Percentiles rank a stretch among this genome's conserved stretches.
Conservation (phyloP, 2,113 vertebrate genomes). For the Oryzias javanicus region DNA sequence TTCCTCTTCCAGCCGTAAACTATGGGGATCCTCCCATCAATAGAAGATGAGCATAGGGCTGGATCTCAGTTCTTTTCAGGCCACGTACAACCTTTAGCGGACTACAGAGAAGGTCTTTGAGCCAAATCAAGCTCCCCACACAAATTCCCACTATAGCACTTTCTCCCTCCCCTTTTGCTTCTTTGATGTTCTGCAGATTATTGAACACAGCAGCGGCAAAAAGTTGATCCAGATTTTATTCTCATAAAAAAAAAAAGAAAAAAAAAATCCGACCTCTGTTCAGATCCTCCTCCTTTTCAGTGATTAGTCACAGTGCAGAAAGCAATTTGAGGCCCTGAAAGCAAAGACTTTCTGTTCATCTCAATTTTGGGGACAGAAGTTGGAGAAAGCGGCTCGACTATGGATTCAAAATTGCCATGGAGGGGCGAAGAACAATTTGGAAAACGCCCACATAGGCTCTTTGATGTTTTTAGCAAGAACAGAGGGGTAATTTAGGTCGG, state of each 20-base stretch:
- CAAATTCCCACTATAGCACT: conserved; percentile 46
- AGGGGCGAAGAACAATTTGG: conserved; percentile 45
- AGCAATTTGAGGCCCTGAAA: conserved; percentile 55
- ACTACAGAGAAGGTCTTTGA: conserved; percentile 51
- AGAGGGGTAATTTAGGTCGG: conserved; percentile 48
- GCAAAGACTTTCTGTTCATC: conserved; percentile 39
- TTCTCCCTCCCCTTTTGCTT: conserved; percentile 26
- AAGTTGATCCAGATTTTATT: conserved; percentile 60
- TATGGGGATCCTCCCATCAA: conserved; percentile 52
- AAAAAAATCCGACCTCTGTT: conserved; percentile 34
- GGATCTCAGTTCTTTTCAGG: conserved; percentile 38
- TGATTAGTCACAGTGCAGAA: conserved; percentile 55
- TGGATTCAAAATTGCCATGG: conserved; percentile 39
- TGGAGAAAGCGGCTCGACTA: conserved; percentile 30
- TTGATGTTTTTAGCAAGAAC: conserved; percentile 42
- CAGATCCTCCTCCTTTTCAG: conserved; percentile 61
- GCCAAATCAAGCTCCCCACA: conserved; percentile 51
- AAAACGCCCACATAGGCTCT: conserved; percentile 34
- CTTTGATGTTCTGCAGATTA: conserved; percentile 68
- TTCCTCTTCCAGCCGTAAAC: conserved; percentile 9
- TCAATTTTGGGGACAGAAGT: conserved; percentile 26
- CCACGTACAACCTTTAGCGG: conserved; percentile 56
- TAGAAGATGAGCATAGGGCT: conserved; percentile 49
- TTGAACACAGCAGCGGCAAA: conserved; percentile 48
- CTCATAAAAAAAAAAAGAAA: conserved; percentile 31